phyloP scores from a whole-genome alignment of 1,140 invertebrate species.

The Brachystomella parvula region DNA sequence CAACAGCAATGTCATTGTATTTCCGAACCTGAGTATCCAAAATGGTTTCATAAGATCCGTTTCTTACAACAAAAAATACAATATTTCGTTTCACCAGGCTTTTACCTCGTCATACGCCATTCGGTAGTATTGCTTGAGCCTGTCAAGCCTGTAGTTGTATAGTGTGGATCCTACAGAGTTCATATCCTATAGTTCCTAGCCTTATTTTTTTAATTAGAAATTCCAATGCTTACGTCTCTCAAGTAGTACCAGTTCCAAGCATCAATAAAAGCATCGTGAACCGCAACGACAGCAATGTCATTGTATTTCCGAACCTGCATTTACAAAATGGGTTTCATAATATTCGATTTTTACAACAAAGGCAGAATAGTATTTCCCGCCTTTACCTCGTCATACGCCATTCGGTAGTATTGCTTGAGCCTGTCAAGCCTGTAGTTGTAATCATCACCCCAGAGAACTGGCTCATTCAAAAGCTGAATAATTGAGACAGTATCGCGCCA shows the following conservation, averaged over 20 bases:
- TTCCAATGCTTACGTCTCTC: too few species aligned
- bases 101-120: conserved; percentile 26
- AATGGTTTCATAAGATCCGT: too few species aligned
- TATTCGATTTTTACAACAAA: too few species aligned
- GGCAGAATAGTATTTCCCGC: too few species aligned
- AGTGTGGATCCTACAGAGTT: conserved; percentile 31
- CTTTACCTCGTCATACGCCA: conserved; percentile 25
- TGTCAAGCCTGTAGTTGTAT: conserved; percentile 25
- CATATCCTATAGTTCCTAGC: too few species aligned
- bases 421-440: conserved; percentile 24
- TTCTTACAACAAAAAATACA: too few species aligned
- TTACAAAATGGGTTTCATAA: too few species aligned
- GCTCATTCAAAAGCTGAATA: conserved; percentile 35
- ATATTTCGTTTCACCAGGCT: too few species aligned
- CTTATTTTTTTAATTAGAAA: too few species aligned
- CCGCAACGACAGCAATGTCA: conserved; percentile 28
- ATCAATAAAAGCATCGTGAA: conserved; percentile 35
- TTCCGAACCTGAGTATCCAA: too few species aligned
- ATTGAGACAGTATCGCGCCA: conserved; percentile 31
- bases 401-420: conserved; percentile 22
- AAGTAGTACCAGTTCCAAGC: conserved; percentile 33
- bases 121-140: conserved; percentile 24
- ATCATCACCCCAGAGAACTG: conserved; percentile 33
- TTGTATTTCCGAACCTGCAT: too few species aligned
- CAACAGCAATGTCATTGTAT: conserved; percentile 25